These are phyloP conservation scores for Cyclina sinensis DNA, from an alignment of 1,140 invertebrate genomes.

Conservation along the genomic window DNA sequence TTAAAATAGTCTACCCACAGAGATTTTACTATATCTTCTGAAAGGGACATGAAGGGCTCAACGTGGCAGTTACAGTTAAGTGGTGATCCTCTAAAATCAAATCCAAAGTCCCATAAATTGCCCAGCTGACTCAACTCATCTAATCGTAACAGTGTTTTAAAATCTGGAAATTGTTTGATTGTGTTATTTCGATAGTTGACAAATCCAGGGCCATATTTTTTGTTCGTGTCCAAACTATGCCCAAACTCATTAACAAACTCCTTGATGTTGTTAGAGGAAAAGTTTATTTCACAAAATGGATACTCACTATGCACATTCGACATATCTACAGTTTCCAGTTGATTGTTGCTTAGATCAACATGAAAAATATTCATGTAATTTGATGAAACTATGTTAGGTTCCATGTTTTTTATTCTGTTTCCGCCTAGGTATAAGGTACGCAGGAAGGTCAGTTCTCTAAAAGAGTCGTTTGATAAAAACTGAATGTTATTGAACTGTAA, in stretches of 20 bases:
- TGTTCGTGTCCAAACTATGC: not conserved
- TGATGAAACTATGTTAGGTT: constrained; percentile 5
- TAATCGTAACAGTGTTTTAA: constrained; percentile 16
- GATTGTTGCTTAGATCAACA: constrained; percentile 6
- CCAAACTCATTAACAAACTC: constrained; percentile 1
- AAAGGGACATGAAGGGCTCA: constrained; percentile 22
- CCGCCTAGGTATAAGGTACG: not conserved
- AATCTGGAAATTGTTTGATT: constrained; percentile 46
- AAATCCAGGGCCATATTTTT: constrained; percentile 36
- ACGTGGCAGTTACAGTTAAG: constrained; percentile 44
- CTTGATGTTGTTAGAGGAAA: not conserved
- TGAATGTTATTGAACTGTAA: not conserved
- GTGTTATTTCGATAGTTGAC: not conserved
- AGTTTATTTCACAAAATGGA: constrained; percentile 31
- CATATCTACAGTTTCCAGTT: not conserved
- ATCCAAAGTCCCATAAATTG: constrained; percentile 19
- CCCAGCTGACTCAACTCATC: constrained; percentile 12
- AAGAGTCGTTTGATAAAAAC: constrained; percentile 33
- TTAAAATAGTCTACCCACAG: constrained; percentile 21
- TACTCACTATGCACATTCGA: not conserved
- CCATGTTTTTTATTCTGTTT: constrained; percentile 40
- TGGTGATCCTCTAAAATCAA: constrained; percentile 12
- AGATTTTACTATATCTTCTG: not conserved
- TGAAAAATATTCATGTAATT: not conserved
- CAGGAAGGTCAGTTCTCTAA: constrained; percentile 10